These are phyloP conservation scores for Rhadina sibilatrix DNA, from an alignment of 2,113 vertebrate species.

Conservation along the genomic window DNA sequence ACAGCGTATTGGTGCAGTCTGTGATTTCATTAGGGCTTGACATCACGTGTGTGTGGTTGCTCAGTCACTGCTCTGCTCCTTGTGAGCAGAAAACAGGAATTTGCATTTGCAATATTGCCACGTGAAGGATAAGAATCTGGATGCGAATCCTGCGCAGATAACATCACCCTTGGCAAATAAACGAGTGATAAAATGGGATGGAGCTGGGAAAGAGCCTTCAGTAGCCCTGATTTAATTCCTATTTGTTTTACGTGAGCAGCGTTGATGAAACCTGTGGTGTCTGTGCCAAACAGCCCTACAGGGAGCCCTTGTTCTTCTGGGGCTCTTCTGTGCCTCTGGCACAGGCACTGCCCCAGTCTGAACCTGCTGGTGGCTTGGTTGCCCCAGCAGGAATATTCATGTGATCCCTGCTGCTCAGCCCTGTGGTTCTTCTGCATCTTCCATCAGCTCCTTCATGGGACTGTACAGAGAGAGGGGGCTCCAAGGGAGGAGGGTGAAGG, in stretches of 20 bases:
- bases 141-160: not conserved
- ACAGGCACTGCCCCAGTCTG: not conserved
- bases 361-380: not conserved
- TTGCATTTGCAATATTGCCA: not conserved
- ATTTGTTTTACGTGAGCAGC: not conserved
- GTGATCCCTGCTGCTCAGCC: not conserved
- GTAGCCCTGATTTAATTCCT: not conserved
- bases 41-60: not conserved
- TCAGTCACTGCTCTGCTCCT: not conserved
- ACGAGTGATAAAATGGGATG: not conserved
- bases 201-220: not conserved
- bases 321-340: not conserved
- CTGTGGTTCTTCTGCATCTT: not conserved
- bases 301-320: not conserved
- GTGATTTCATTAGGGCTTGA: not conserved
- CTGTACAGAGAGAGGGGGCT: not conserved
- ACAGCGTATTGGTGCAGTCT: not conserved
- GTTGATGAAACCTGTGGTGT: not conserved
- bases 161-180: constrained; percentile 1
- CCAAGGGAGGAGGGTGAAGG: not conserved
- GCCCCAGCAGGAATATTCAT: not conserved
- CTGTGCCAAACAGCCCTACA: not conserved
- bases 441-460: not conserved
- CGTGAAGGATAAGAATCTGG: not conserved
- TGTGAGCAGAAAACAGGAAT: not conserved